These are phyloP conservation scores for Cyphomyrus discorhynchus DNA, from an alignment of 2,113 vertebrate genomes.

Conservation along the genomic window DNA sequence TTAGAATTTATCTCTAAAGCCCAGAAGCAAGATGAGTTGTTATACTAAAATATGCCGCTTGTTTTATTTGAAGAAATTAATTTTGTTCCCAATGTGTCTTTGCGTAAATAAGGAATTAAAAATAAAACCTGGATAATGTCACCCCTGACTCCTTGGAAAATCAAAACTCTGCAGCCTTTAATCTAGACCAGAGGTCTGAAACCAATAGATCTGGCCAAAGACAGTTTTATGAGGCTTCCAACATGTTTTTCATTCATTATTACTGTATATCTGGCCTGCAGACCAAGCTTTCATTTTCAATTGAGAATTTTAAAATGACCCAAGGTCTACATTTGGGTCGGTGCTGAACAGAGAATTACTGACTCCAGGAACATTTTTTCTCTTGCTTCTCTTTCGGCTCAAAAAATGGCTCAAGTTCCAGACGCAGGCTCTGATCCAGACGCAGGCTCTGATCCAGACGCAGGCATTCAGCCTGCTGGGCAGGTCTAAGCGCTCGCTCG, in stretches of 20 bases:
- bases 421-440: no score
- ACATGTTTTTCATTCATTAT: not conserved
- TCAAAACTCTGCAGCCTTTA: conserved; percentile 40
- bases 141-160: conserved; percentile 21
- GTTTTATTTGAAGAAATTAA: not conserved
- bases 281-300: not conserved
- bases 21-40: not conserved
- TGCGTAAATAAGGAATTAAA: not conserved
- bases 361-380: not conserved
- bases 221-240: not conserved
- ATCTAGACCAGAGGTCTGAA: conserved; percentile 23
- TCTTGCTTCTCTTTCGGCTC: not conserved
- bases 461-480: not conserved
- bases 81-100: not conserved
- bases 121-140: conserved; percentile 5
- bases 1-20: not conserved
- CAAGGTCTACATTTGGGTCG: not conserved
- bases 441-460: not conserved
- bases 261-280: not conserved
- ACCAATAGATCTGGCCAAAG: not conserved
- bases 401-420: not conserved
- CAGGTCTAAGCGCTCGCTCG: not conserved
- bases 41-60: not conserved
- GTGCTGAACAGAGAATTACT: not conserved
- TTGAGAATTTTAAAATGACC: not conserved